These are phyloP conservation scores for Aphidius ervi DNA, from an alignment of 1,140 invertebrate species.

Conservation along the genomic window DNA sequence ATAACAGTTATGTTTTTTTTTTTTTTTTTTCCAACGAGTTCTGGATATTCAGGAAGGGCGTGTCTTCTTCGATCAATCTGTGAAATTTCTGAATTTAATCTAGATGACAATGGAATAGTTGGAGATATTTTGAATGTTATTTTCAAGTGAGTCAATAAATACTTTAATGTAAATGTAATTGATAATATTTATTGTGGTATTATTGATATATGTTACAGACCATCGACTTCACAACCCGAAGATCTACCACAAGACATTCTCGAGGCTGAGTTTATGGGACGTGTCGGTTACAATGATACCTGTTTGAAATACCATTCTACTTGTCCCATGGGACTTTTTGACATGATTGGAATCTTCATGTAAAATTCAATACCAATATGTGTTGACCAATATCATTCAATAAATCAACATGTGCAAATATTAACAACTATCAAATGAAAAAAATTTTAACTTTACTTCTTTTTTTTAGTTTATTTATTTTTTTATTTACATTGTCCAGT, in stretches of 20 bases:
- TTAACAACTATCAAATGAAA: no score
- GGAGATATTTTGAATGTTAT: conserved; percentile 50
- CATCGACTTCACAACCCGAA: conserved; percentile 44
- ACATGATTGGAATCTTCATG: conserved; percentile 43
- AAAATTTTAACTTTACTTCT: no score
- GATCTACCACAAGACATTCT: conserved; percentile 42
- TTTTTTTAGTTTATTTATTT: no score
- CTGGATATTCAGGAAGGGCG: conserved; percentile 40
- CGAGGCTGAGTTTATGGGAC: conserved; percentile 46
- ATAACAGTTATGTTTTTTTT: no score
- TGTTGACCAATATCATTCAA: no score
- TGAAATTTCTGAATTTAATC: conserved; percentile 42
- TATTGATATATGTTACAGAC: conserved; percentile 32
- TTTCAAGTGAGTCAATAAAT: conserved; percentile 42
- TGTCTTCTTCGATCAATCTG: conserved; percentile 51
- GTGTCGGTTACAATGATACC: conserved; percentile 33
- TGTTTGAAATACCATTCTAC: conserved; percentile 44
- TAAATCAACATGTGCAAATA: no score
- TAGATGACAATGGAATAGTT: conserved; percentile 47
- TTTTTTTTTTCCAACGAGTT: conserved; percentile 21
- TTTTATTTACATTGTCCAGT: no score
- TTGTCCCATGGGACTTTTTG: conserved; percentile 49
- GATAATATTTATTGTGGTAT: no score
- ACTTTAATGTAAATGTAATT: not conserved
- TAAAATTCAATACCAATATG: conserved; percentile 21